phyloP scores from a whole-genome alignment of 2,113 vertebrate species.

The Rhea americana region DNA sequence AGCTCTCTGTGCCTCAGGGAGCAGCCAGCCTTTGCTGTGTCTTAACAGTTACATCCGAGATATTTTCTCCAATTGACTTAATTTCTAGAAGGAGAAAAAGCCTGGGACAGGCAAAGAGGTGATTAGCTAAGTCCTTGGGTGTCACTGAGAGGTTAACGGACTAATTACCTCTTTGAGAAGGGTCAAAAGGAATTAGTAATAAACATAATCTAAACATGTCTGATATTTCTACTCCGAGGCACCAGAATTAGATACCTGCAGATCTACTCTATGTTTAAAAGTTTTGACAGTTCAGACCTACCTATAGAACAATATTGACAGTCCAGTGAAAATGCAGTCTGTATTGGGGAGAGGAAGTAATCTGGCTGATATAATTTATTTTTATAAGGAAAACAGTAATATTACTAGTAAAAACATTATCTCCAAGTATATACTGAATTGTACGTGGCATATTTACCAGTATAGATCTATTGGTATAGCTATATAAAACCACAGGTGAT shows the following conservation, averaged over 20 bases:
- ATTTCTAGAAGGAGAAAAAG: not conserved
- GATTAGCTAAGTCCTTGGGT: not conserved
- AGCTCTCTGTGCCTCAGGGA: not conserved
- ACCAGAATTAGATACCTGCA: not conserved
- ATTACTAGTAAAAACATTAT: too few species aligned
- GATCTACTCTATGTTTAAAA: not conserved
- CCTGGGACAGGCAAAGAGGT: not conserved
- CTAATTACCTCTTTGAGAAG: not conserved
- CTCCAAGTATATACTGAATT: too few species aligned
- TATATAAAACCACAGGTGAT: not conserved
- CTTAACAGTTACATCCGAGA: not conserved
- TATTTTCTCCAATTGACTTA: not conserved
- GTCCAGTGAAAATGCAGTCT: not conserved
- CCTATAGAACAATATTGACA: not conserved
- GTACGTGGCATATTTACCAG: not conserved
- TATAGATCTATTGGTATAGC: not conserved
- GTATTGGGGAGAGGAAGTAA: not conserved
- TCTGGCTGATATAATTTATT: not conserved
- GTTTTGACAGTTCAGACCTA: not conserved
- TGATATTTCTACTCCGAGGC: not conserved
- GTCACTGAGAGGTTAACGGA: not conserved
- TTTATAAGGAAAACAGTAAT: too few species aligned
- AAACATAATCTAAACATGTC: not conserved
- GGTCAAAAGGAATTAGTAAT: not conserved
- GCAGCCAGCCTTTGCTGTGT: not conserved